phyloP scores from a whole-genome alignment of 35 echinoderm and acorn worm genomes.

The Antedon bifida region DNA sequence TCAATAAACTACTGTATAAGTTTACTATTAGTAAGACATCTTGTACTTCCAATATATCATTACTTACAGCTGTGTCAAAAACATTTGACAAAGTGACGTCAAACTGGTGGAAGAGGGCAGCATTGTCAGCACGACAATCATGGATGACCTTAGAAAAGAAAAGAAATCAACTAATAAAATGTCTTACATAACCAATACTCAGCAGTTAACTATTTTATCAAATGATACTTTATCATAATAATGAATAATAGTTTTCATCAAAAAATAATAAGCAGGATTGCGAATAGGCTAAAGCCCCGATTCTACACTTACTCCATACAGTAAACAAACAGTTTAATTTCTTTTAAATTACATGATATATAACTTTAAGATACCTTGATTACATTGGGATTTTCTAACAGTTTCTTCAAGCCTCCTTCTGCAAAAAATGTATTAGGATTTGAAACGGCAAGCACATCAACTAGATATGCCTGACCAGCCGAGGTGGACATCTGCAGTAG shows the following conservation, averaged over 20 bases:
- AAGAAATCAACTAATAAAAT: background rate
- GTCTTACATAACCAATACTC: too few relatives aligned
- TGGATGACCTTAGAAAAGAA: conserved; percentile 39
- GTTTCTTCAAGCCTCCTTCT: conserved; percentile 4
- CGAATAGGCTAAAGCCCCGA: too few relatives aligned
- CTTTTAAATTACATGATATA: too few relatives aligned
- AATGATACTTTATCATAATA: background rate
- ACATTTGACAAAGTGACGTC: conserved; percentile 30
- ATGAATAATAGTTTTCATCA: too few relatives aligned
- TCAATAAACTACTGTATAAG: too few relatives aligned
- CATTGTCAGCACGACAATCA: conserved; percentile 37
- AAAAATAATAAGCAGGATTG: too few relatives aligned
- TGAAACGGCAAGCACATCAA: conserved; percentile 9
- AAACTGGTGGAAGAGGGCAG: conserved; percentile 40
- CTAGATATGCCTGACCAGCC: background rate
- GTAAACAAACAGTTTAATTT: too few relatives aligned
- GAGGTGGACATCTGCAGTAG: background rate
- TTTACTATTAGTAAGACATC: too few relatives aligned
- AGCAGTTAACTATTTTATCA: too few relatives aligned
- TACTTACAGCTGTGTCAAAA: conserved; percentile 54
- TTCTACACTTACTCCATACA: too few relatives aligned
- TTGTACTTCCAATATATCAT: too few relatives aligned
- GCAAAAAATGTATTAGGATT: background rate
- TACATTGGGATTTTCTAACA: conserved; percentile 15
- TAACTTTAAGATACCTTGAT: conserved; percentile 15